Evolutionary conservation across 1,140 invertebrate species (phyloP), one percentile per base, ranked within the genome.

Genomic region (Lordiphosa mommai): DNA sequence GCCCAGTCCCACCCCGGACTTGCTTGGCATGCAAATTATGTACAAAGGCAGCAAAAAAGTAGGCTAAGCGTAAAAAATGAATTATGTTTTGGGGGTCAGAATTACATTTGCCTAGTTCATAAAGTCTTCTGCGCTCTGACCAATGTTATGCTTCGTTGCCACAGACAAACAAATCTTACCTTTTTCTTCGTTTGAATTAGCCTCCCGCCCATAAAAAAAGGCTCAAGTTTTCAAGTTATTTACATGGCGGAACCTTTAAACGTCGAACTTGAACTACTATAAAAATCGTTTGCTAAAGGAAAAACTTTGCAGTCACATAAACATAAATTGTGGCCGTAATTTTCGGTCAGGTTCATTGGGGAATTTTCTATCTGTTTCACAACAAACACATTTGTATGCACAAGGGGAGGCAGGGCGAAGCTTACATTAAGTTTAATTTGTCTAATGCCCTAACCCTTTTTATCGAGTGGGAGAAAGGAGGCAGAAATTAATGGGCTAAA

Each of bases 241-340:
- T 58, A 33, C 37, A 61, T 60, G 48, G 53, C 36, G 23, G 14
- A 29, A 46, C 33, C 36, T 61, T 73, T 36, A 56, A 48, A 53
- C 44, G 74, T 68, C 76, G 67, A 73, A 74, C 77, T 72, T 59
- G 55, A 84, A 84, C 77, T 84, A 84, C 77, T 84, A 84, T 72
- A 76, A 76, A 82, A 76, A 71, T 60, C 52, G 59, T 30, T 13
- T 37, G 12, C 40, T 52, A 32, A 16, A 29, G 41, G 47, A 47
- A 80, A 80, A 82, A 82, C 51, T 82, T 77, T 72, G 52, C 68
- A 84, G 77, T 76, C 77, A 61, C 77, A 82, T 82, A 84, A 82
- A 82, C 77, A 82, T 82, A 84, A 82, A 82, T 84, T 82, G 77
- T 53, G 77, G 68, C 68, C 51, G 77, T 84, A 84, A 84, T 84